Evolutionary conservation across 37 sponge, comb jelly and placozoan genomes (phyloP), one percentile per base, ranked within the genome.

Genomic region (Eunapius fragilis): DNA sequence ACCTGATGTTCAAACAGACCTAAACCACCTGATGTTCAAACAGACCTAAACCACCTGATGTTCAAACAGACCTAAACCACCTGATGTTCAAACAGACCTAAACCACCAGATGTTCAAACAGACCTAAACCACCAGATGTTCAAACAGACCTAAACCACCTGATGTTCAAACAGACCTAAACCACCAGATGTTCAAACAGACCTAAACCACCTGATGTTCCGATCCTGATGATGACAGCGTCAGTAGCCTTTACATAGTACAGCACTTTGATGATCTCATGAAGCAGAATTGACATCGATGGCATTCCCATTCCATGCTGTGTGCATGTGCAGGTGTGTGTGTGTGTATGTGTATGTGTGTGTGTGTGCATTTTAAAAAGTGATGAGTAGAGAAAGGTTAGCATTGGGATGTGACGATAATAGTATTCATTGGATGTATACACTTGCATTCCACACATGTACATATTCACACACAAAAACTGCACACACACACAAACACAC

Each of bases 281-380:
- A 31, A 98, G 91, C 33, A 98, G 83, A 34, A 98, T 98, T 67
- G 97, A 87, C n/a, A 96, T 78, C 2, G 99, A 97, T 2, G 99
- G 94, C 33, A 94, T 90, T 31, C 99, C 99, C 92, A 98, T 97
- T 25, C 97, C 97, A 80, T 98, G 99, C 99, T 98, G n/a, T n/a
- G n/a, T n/a, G n/a, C n/a, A n/a, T 70, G 27, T 28, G 27, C 24
- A 68, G 25, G 36, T 27, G 68, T 45, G 31, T 0, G 12, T 38
- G 41, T 37, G 41, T 50, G 41, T 45, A 22, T 27, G n/a, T 58
- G 22, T 19, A 58, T 45, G 47, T 45, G 9, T 45, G 47, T 45
- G 58, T 58, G 58, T 58, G 58, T 19, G 22, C 14, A 58, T 19
- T 12, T 19, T 2, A 58, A 58, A 4, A 58, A 2, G 14, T 17